Percentiles rank a stretch among this genome's conserved stretches.
These are phyloP conservation scores for Monarcha castaneiventris DNA, from an alignment of 2,113 vertebrate genomes.

Conservation along the genomic window DNA sequence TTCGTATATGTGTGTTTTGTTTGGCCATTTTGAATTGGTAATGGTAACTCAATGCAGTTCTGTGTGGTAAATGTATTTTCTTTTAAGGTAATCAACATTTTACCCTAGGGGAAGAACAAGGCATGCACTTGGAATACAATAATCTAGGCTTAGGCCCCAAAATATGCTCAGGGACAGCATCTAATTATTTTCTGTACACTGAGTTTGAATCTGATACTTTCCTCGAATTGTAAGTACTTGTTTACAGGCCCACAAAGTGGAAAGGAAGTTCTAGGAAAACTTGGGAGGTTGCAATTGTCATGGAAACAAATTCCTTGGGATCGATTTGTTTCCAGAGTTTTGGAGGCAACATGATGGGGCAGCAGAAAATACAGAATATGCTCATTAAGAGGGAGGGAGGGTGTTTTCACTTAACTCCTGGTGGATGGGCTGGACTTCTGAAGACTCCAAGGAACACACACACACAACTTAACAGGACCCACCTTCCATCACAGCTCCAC, in stretches of 20 bases:
- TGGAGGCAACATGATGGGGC: neutral
- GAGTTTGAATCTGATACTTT: conserved; percentile 13
- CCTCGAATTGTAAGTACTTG: neutral
- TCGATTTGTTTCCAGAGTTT: neutral
- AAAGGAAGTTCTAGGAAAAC: conserved; percentile 46
- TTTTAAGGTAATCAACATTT: conserved; percentile 33
- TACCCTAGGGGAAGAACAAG: conserved; percentile 22
- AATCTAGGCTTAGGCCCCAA: neutral
- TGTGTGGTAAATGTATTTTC: conserved; percentile 28
- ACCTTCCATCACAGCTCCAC: neutral
- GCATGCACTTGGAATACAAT: neutral
- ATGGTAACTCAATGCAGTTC: conserved; percentile 7
- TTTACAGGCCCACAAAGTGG: conserved; percentile 24
- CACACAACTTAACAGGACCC: neutral
- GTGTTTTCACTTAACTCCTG: neutral
- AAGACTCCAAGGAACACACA: neutral
- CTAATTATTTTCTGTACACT: neutral
- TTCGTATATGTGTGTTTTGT: neutral
- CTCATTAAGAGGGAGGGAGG: neutral
- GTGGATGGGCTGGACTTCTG: neutral
- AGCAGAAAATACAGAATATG: neutral
- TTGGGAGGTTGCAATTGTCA: conserved; percentile 14
- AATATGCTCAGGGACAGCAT: conserved; percentile 1
- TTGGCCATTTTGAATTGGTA: neutral
- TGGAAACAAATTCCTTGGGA: conserved; percentile 42